A percentile compares a stretch with the other conserved stretches of the same genome.
These are phyloP conservation scores for Tribolium freemani DNA, from an alignment of 2,888 invertebrate genomes.

Conservation along the genomic window DNA sequence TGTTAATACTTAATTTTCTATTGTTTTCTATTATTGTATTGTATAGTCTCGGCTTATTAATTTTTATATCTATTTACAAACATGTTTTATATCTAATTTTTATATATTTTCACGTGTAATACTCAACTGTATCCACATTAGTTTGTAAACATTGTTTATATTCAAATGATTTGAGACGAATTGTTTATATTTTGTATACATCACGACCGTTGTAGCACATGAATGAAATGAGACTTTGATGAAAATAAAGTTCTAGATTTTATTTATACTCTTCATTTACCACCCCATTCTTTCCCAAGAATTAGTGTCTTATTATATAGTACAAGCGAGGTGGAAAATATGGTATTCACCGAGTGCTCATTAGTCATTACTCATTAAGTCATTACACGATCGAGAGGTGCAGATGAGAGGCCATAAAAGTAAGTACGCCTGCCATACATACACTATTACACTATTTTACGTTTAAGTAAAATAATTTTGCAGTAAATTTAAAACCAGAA, in stretches of 20 bases:
- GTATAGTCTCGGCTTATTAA: constrained; percentile 7
- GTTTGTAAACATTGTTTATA: constrained; percentile 43
- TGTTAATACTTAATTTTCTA: constrained; percentile 22
- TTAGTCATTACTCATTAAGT: no score
- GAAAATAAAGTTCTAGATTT: constrained; percentile 62
- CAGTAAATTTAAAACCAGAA: no score
- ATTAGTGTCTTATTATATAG: no score
- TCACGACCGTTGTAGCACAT: constrained; percentile 67
- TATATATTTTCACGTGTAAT: constrained; percentile 36
- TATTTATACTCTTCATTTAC: constrained; percentile 38
- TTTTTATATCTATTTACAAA: constrained; percentile 40
- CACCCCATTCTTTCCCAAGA: no score
- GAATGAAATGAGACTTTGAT: constrained; percentile 57
- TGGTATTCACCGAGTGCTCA: no score
- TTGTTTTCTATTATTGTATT: not conserved
- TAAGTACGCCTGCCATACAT: no score
- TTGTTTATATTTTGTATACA: constrained; percentile 62
- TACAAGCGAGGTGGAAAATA: no score
- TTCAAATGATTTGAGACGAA: constrained; percentile 56
- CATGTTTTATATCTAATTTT: constrained; percentile 28
- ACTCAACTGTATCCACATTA: constrained; percentile 39
- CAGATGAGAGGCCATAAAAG: no score
- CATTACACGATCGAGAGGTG: no score
- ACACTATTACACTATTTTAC: no score
- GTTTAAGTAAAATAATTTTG: no score